These are phyloP conservation scores for Nysson spinosus DNA, from an alignment of 2,888 invertebrate genomes.

Conservation along the genomic window DNA sequence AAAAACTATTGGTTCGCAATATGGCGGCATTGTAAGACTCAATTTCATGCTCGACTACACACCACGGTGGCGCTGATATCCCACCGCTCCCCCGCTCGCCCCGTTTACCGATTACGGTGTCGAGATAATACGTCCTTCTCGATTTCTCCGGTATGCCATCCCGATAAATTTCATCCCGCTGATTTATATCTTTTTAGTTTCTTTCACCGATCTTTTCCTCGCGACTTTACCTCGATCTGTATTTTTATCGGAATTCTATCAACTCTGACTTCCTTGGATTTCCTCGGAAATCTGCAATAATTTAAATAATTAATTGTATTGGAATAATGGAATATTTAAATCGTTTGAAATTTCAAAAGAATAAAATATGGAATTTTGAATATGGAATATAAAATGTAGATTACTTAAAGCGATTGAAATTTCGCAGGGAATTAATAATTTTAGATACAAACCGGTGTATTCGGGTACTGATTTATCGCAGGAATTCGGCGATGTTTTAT, in stretches of 20 bases:
- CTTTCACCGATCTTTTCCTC: constrained; percentile 11
- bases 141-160: constrained; percentile 44
- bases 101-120: constrained; percentile 30
- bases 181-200: constrained; percentile 51
- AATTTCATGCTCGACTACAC: constrained; percentile 58
- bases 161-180: constrained; percentile 50
- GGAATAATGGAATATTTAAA: not conserved
- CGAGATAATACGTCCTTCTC: constrained; percentile 50
- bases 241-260: no score
- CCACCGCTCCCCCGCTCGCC: no score
- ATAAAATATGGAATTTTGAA: not conserved
- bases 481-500: constrained; percentile 25
- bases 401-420: no score
- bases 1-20: constrained; percentile 27
- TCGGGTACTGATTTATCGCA: constrained; percentile 29
- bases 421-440: constrained; percentile 27
- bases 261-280: no score
- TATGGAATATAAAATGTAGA: no score
- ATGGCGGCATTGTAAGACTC: constrained; percentile 50
- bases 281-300: no score
- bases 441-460: not conserved
- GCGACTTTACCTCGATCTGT: not conserved
- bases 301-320: not conserved
- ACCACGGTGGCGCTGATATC: constrained; percentile 43
- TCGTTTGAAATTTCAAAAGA: no score